Conservation (phyloP, 2,888 invertebrate species). For the Pachycephus smyrnensis region DNA sequence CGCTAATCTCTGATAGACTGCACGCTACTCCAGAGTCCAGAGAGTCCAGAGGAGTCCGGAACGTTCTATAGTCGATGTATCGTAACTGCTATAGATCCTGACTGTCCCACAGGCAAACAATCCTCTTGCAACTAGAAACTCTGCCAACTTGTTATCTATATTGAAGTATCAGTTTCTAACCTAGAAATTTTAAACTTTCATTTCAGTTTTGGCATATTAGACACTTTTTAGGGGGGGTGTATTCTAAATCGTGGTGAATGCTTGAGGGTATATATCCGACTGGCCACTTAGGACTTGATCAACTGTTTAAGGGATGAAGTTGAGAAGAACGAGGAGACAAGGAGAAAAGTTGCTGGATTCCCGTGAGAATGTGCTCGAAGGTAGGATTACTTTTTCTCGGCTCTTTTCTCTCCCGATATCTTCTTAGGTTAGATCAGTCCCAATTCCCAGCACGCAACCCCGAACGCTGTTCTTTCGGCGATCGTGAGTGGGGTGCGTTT, state of each 20-base stretch:
- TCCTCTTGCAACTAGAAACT: background rate
- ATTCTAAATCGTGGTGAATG: background rate
- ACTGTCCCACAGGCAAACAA: background rate
- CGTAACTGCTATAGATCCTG: background rate
- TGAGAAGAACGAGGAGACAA: background rate
- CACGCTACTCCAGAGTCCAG: conserved; percentile 13
- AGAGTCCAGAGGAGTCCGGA: too few species aligned
- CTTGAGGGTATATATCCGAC: background rate
- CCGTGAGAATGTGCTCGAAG: background rate
- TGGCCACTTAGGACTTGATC: background rate
- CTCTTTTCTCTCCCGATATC: background rate
- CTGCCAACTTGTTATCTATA: background rate
- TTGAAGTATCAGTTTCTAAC: background rate
- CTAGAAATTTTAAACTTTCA: background rate
- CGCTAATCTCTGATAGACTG: conserved; percentile 60
- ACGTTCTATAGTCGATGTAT: too few species aligned
- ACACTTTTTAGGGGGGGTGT: background rate
- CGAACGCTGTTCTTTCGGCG: background rate
- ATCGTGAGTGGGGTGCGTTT: conserved; percentile 2
- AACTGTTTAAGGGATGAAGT: background rate
- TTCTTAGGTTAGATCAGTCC: background rate
- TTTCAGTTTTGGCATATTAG: background rate
- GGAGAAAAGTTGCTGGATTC: background rate
- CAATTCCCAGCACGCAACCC: background rate
- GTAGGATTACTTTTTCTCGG: background rate